Evolutionary conservation across 2,113 vertebrate genomes (phyloP).

Genomic region (Strix uralensis): DNA sequence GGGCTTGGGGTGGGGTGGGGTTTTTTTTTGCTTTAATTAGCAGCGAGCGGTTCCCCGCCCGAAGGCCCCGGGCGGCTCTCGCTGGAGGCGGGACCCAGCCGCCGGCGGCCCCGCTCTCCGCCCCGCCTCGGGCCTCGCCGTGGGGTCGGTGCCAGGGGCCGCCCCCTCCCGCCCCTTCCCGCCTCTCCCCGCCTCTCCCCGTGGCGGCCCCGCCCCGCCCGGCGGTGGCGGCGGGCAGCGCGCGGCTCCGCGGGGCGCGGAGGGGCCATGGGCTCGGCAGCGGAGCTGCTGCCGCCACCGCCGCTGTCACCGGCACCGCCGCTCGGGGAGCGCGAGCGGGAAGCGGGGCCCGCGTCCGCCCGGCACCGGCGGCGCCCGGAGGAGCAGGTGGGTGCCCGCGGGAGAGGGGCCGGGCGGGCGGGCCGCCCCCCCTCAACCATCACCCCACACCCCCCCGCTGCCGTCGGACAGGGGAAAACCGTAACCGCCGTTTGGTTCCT

Average conservation of each 20-base stretch:
- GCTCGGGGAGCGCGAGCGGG: neutral
- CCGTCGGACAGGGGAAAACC: neutral
- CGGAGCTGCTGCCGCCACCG: neutral
- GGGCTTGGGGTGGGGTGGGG: too few species aligned
- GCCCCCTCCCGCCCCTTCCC: neutral
- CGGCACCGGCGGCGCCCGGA: neutral
- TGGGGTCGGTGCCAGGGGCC: neutral
- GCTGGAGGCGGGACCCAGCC: neutral
- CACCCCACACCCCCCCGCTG: neutral
- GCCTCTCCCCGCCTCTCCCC: neutral
- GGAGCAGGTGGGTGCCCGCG: constrained; percentile 10
- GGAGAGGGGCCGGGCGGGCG: neutral
- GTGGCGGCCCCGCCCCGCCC: neutral
- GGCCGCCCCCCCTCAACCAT: too few species aligned
- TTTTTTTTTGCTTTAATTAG: neutral
- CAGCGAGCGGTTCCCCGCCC: rapidly evolving
- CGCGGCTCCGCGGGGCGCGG: neutral
- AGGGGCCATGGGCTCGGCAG: constrained; percentile 57
- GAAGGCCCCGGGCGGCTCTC: rapidly evolving
- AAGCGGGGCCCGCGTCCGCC: neutral
- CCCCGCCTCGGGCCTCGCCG: neutral
- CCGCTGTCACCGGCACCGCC: neutral
- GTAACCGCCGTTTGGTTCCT: neutral
- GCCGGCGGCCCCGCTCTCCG: neutral
- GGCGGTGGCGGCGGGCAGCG: neutral